Evolutionary conservation across 2,888 invertebrate species (phyloP), one percentile per base, ranked within the genome.

Genomic region (Dyspetes luteomarginatus): DNA sequence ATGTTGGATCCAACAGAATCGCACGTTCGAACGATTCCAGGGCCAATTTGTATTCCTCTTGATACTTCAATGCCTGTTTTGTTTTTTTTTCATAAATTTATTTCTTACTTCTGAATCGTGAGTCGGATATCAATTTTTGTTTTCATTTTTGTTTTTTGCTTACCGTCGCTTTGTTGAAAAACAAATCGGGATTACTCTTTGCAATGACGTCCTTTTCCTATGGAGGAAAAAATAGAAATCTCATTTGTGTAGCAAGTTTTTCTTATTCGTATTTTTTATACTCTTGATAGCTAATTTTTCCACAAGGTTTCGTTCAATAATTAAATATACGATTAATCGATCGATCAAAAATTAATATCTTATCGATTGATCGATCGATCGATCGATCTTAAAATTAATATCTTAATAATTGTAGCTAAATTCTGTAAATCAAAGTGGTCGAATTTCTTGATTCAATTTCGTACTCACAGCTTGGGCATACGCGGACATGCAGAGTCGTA

Each of bases 111-210:
- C 9, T 4, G 19, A 15, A 5, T 48, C 22, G n/a, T 19, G 17
- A 5, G 5, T 36, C 7, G 22, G 19, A 2, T 9, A 58, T 4
- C 17, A 41, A 22, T 15, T 28, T 15, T 26, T 15, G 26, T 22
- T 4, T 9, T 0, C 19, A 4, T 12, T n/a, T 12, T 28, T 7
- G 43, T 4, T 26, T 28, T 9, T 22, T 82, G 94, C 95, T 94
- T 93, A 97, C 97, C 89, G 96, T 94, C 77, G 95, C 97, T 93
- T 96, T 96, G 92, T 97, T 97, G 89, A 95, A 97, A 92, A 96
- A 96, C 56, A 97, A 93, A 92, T 97, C 97, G 0, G 97, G 95
- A 85, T 95, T 96, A 80, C 94, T 95, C 88, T 93, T 94, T 0
- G 96, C 95, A 1, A 95, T 93, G 0, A 95, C 93, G 89, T 97